Evolutionary conservation across 2,888 invertebrate genomes (phyloP).

Genomic region (Acrobasis suavella): DNA sequence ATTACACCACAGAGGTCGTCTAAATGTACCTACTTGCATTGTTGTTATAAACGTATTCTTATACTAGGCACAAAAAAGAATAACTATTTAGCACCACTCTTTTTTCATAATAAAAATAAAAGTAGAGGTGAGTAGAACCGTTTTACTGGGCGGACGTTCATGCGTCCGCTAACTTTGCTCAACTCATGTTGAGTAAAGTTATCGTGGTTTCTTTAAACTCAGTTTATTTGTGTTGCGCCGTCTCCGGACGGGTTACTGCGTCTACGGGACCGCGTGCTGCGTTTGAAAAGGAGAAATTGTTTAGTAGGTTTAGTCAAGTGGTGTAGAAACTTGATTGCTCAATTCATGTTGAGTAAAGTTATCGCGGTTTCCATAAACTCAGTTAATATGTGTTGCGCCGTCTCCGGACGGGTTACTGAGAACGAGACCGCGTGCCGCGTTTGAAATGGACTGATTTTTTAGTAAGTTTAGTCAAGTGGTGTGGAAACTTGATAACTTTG

Average conservation of each 20-base stretch:
- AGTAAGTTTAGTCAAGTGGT: too few relatives aligned
- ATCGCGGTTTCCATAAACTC: constrained; percentile 10
- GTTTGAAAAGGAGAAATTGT: neutral
- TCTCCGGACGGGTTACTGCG: neutral
- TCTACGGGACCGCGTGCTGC: neutral
- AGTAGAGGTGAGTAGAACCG: neutral
- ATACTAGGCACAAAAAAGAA: too few relatives aligned
- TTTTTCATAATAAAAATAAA: too few relatives aligned
- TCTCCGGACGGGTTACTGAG: neutral
- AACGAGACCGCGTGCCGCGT: neutral
- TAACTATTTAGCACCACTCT: too few relatives aligned
- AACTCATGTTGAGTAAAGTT: constrained; percentile 4
- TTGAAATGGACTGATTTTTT: neutral
- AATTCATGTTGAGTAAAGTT: neutral
- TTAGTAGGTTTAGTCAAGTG: too few relatives aligned
- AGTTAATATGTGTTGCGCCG: constrained; percentile 5
- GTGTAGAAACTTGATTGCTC: too few relatives aligned
- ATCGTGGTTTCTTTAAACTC: constrained; percentile 12
- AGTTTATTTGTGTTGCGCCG: constrained; percentile 8
- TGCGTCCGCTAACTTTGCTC: neutral
- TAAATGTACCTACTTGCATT: too few relatives aligned
- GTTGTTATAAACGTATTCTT: too few relatives aligned
- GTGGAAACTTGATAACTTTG: too few relatives aligned
- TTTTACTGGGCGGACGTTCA: neutral
- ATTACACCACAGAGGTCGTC: too few relatives aligned